These are phyloP conservation scores for Drosophila azteca DNA, from an alignment of 1,140 invertebrate genomes.

Conservation along the genomic window DNA sequence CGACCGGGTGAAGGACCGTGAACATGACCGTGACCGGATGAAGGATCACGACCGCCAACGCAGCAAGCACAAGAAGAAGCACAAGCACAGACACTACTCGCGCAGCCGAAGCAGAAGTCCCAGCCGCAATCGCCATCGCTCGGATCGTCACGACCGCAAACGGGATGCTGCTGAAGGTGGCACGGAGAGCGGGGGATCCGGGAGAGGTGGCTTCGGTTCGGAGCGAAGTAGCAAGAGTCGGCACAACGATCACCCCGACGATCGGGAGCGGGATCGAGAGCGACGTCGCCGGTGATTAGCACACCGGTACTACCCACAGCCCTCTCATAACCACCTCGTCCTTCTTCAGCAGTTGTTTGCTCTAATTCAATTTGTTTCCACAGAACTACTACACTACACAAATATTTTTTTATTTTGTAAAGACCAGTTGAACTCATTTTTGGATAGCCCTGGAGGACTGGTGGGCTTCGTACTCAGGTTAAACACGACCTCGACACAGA, in stretches of 20 bases:
- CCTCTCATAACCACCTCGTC: slow-evolving; percentile 9
- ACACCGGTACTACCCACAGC: neutral
- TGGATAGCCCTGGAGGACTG: slow-evolving; percentile 1
- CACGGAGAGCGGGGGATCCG: no score
- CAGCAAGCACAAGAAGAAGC: slow-evolving; percentile 81
- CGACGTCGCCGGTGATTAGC: slow-evolving; percentile 62
- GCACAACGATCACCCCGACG: slow-evolving; percentile 58
- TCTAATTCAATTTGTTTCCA: slow-evolving; percentile 28
- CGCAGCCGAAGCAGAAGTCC: slow-evolving; percentile 70
- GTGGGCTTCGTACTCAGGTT: slow-evolving; percentile 63
- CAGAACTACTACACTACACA: slow-evolving; percentile 13
- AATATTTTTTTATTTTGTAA: slow-evolving; percentile 14
- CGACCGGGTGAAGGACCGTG: slow-evolving; percentile 27
- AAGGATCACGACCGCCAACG: slow-evolving; percentile 56
- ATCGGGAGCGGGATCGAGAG: slow-evolving; percentile 43
- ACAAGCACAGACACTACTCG: slow-evolving; percentile 74
- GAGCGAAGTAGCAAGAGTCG: slow-evolving; percentile 56
- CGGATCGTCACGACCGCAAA: slow-evolving; percentile 42
- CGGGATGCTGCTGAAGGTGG: slow-evolving; percentile 30
- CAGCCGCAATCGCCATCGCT: slow-evolving; percentile 51
- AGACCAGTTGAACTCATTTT: slow-evolving; percentile 3
- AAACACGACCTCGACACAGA: slow-evolving; percentile 27
- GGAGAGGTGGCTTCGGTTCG: slow-evolving; percentile 24
- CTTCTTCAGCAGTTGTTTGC: slow-evolving; percentile 14
- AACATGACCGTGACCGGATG: slow-evolving; percentile 33